phyloP scores from a whole-genome alignment of 2,113 vertebrate genomes.

The Periophthalmus modestus region DNA sequence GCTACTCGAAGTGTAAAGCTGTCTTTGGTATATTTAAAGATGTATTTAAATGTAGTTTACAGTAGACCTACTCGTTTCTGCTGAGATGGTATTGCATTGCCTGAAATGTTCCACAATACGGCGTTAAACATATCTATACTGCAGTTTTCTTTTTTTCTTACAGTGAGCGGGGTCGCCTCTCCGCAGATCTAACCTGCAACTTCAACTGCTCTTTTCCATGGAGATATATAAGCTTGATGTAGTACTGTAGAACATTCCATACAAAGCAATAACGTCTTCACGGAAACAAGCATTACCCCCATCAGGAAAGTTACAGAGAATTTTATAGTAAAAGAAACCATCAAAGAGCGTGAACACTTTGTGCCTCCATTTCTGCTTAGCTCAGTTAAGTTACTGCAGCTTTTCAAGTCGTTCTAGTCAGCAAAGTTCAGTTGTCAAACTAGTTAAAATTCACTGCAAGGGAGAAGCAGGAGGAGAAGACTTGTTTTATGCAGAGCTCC shows the following conservation, averaged over 20 bases:
- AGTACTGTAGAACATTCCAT: neutral
- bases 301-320: slow-evolving; percentile 15
- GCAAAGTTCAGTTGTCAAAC: slow-evolving; percentile 16
- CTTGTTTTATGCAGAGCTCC: slow-evolving; percentile 23
- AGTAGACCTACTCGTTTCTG: no score
- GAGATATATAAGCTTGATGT: no score
- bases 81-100: no score
- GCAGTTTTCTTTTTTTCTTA: no score
- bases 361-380: slow-evolving; percentile 14
- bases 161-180: no score
- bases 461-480: slow-evolving; percentile 7
- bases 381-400: slow-evolving; percentile 19
- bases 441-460: slow-evolving; percentile 1
- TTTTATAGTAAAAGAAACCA: slow-evolving; percentile 12
- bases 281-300: neutral
- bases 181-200: neutral
- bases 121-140: no score
- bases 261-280: neutral
- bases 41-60: no score
- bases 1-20: no score
- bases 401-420: slow-evolving; percentile 9
- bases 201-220: neutral
- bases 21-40: no score
- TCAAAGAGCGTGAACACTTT: neutral
- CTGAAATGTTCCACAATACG: no score